These are phyloP conservation scores for Eupithecia dodoneata DNA, from an alignment of 2,888 invertebrate species.

Conservation along the genomic window DNA sequence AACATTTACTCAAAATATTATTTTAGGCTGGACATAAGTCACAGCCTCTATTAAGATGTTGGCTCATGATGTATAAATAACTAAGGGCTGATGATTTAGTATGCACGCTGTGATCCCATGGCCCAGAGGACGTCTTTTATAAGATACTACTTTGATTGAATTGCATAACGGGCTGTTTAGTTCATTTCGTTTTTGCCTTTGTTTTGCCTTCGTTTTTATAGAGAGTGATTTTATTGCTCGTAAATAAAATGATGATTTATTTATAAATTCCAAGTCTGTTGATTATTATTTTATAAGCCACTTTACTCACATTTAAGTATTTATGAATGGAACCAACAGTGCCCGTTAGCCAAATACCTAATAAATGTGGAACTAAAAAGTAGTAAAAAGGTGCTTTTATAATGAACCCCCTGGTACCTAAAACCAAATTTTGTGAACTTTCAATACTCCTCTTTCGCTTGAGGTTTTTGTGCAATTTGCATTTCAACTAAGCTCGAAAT, in stretches of 20 bases:
- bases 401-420: not conserved
- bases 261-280: not conserved
- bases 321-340: not conserved
- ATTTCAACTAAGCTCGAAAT: conserved; percentile 50
- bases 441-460: conserved; percentile 28
- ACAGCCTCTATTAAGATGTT: conserved; percentile 80
- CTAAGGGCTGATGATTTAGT: conserved; percentile 80
- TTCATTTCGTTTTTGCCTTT: conserved; percentile 61
- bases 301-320: not conserved
- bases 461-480: conserved; percentile 42
- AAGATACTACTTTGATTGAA: conserved; percentile 75
- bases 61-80: conserved; percentile 82
- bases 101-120: conserved; percentile 75
- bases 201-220: conserved; percentile 48
- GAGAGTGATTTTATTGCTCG: conserved; percentile 31
- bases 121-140: conserved; percentile 58
- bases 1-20: conserved; percentile 83
- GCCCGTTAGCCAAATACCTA: not conserved
- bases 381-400: not conserved
- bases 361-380: not conserved
- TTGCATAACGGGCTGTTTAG: conserved; percentile 71
- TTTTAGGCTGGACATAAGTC: conserved; percentile 82
- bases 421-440: conserved; percentile 21
- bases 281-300: not conserved
- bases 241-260: conserved; percentile 12